Evolutionary conservation across 1,140 invertebrate genomes (phyloP), one percentile per base, ranked within the genome.

Genomic region (Anastrepha ludens): DNA sequence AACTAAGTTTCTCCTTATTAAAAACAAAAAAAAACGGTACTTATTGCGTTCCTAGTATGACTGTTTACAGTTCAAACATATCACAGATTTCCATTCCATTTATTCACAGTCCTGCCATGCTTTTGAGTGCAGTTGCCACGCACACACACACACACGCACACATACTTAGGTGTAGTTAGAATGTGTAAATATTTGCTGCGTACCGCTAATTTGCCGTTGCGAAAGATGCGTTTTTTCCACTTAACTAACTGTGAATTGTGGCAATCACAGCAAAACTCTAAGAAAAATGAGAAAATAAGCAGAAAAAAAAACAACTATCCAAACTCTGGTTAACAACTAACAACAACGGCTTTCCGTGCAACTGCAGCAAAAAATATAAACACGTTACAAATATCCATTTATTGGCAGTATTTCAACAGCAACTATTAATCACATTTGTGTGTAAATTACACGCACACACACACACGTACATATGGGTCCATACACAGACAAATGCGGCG

Each of bases 301-400:
- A 62, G 15, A 15, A 3, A 62, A 15, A 15, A 29, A 29, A 29
- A 1, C 29, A 29, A 29, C 29, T 29, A 62, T 62, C 13, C 9
- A 55, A 55, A 62, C 60, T 13, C 8, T 4, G 15, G 60, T 62
- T 62, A 62, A 15, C 9, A 8, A 62, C n/a, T 62, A 17, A n/a
- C 60, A 62, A 62, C 60, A 17, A n/a, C 60, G 15, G n/a, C 13
- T n/a, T 62, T 9, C 60, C 13, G 15, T 5, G 4, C 9, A 62
- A 62, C 4, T 17, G n/a, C 9, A 13, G 15, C 13, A 62, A 62
- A 62, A 62, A 62, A 62, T 62, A 6, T 13, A 62, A 62, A 62
- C 60, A 62, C 15, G 60, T 62, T 62, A 62, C n/a, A 62, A 62
- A 62, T 62, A 62, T 17, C 60, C 60, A 62, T 62, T 62, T 62